phyloP scores from a whole-genome alignment of 1,140 invertebrate genomes.

The Drosophila nasuta region DNA sequence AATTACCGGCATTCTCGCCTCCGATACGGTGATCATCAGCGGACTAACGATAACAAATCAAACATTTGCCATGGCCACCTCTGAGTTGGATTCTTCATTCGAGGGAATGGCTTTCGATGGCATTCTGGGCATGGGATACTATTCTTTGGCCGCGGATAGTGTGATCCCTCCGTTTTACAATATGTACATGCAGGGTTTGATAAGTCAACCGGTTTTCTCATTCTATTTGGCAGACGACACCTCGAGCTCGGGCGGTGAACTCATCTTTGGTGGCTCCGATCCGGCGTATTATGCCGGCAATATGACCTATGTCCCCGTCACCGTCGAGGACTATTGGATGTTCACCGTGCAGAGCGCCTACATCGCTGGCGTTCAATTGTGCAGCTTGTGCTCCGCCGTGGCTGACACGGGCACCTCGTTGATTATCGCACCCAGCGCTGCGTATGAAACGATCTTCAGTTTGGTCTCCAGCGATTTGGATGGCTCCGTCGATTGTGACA shows the following conservation, averaged over 20 bases:
- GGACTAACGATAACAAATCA: slow-evolving; percentile 90
- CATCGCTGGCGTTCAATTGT: slow-evolving; percentile 58
- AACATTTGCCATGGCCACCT: slow-evolving; percentile 98
- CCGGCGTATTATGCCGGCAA: slow-evolving; percentile 22
- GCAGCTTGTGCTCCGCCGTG: slow-evolving; percentile 87
- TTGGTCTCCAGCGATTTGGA: not conserved
- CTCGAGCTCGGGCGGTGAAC: slow-evolving; percentile 40
- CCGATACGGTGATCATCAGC: slow-evolving; percentile 91
- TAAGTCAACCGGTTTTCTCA: slow-evolving; percentile 94
- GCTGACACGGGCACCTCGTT: slow-evolving; percentile 91
- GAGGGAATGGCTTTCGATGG: slow-evolving; percentile 97
- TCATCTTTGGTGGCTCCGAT: slow-evolving; percentile 67
- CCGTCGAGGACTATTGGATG: slow-evolving; percentile 65
- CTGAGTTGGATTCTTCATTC: slow-evolving; percentile 95
- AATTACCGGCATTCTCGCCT: slow-evolving; percentile 96
- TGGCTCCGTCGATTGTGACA: slow-evolving; percentile 4
- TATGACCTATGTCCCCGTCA: slow-evolving; percentile 58
- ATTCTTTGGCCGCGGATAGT: slow-evolving; percentile 93
- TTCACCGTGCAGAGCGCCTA: slow-evolving; percentile 51
- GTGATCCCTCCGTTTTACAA: slow-evolving; percentile 97
- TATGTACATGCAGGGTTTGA: slow-evolving; percentile 94
- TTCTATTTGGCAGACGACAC: slow-evolving; percentile 89
- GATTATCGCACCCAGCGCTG: slow-evolving; percentile 88
- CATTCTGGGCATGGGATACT: slow-evolving; percentile 96
- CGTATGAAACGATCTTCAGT: slow-evolving; percentile 60